Conservation (phyloP, 2,888 invertebrate genomes). For the Pyrochroa serraticornis region DNA sequence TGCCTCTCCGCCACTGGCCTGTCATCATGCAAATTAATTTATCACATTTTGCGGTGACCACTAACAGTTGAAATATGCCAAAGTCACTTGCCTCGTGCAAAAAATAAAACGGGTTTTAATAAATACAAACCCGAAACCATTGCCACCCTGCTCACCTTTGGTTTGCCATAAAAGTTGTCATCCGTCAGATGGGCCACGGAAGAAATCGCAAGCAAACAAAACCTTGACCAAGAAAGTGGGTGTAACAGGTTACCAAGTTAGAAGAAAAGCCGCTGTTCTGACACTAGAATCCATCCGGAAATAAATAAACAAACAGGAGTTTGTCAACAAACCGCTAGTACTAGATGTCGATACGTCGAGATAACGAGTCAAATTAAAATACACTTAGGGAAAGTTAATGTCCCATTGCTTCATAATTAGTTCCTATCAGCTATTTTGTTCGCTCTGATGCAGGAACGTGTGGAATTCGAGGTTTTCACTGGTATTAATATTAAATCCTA, state of each 20-base stretch:
- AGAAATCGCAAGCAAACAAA: not conserved
- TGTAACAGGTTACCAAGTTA: slow-evolving; percentile 21
- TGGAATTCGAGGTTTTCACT: not conserved
- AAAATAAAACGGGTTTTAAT: too few species aligned
- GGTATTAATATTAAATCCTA: too few species aligned
- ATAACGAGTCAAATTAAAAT: not conserved
- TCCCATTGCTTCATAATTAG: not conserved
- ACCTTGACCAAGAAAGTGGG: slow-evolving; percentile 25
- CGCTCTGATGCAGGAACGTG: not conserved
- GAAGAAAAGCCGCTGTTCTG: slow-evolving; percentile 4
- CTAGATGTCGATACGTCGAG: not conserved
- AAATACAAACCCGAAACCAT: too few species aligned
- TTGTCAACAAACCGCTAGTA: not conserved
- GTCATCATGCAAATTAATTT: too few species aligned
- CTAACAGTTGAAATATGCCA: too few species aligned
- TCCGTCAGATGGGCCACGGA: not conserved
- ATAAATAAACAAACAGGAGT: not conserved
- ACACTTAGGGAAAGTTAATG: not conserved
- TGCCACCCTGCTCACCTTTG: too few species aligned
- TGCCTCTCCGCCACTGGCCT: too few species aligned
- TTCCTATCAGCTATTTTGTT: too few species aligned
- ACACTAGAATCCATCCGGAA: not conserved
- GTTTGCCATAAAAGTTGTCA: not conserved
- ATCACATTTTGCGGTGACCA: too few species aligned
- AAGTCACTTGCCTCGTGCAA: too few species aligned